Evolutionary conservation across 2,797 vertebrate genomes (phyloP).

Genomic region (Iguana delicatissima): DNA sequence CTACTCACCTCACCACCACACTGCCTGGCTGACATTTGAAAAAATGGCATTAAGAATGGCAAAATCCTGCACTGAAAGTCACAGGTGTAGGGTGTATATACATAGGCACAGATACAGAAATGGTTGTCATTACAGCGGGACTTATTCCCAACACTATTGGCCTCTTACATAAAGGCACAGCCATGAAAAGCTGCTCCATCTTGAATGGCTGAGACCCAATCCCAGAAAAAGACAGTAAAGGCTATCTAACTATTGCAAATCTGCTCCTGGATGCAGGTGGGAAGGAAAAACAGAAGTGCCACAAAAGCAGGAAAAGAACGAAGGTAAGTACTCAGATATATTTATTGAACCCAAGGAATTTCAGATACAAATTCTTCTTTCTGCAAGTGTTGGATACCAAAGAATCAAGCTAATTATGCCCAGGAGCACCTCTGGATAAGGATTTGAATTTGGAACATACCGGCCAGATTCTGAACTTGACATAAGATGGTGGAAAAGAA

Average conservation of each 20-base stretch:
- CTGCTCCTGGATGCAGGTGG: background rate
- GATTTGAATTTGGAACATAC: background rate
- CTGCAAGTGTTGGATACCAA: background rate
- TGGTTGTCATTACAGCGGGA: background rate
- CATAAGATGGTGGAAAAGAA: background rate
- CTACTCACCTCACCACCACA: constrained; percentile 12
- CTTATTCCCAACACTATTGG: background rate
- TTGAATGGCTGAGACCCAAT: background rate
- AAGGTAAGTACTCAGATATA: background rate
- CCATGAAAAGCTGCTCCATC: background rate
- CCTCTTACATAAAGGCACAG: background rate
- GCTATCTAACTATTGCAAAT: background rate
- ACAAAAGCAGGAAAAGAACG: background rate
- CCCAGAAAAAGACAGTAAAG: background rate
- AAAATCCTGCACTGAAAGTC: constrained; percentile 14
- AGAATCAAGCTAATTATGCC: background rate
- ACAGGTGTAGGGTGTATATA: background rate
- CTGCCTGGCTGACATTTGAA: constrained; percentile 27
- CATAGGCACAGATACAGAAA: constrained; percentile 5
- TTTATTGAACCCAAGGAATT: background rate
- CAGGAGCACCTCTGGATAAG: background rate
- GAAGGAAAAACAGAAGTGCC: background rate
- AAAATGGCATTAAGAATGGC: constrained; percentile 30
- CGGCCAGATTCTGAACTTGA: background rate
- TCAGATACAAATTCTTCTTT: background rate